phyloP scores from a whole-genome alignment of 2,888 invertebrate species.

The Noctuana brunneofusca region DNA sequence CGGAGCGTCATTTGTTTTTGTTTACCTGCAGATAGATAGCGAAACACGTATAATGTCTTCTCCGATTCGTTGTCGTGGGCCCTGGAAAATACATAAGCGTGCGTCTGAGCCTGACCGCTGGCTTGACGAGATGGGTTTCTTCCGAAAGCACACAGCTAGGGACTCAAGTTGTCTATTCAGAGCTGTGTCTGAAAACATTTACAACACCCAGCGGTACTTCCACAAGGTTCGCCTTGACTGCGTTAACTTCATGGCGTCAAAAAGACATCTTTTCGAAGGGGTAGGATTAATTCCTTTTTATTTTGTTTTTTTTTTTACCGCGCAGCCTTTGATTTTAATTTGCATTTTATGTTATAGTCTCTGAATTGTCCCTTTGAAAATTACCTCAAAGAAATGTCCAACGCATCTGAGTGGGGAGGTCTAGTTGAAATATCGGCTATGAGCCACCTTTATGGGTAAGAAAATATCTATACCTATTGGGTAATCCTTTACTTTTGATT shows the following conservation, averaged over 20 bases:
- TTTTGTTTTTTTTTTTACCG: constrained; percentile 35
- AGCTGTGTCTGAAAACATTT: constrained; percentile 93
- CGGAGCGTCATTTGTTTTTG: constrained; percentile 77
- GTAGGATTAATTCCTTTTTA: constrained; percentile 61
- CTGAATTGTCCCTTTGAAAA: constrained; percentile 85
- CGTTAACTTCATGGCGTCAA: constrained; percentile 87
- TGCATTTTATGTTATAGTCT: constrained; percentile 76
- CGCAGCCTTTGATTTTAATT: not conserved
- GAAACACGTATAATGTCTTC: constrained; percentile 66
- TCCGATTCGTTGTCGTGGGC: constrained; percentile 74
- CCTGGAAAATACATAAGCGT: constrained; percentile 77
- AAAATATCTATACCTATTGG: constrained; percentile 22
- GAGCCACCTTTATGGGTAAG: constrained; percentile 87
- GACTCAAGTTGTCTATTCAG: constrained; percentile 95
- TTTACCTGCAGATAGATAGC: constrained; percentile 78
- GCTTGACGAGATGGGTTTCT: constrained; percentile 90
- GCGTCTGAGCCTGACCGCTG: constrained; percentile 86
- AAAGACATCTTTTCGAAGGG: constrained; percentile 85
- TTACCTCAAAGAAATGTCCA: constrained; percentile 87
- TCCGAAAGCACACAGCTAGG: constrained; percentile 93
- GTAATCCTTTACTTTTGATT: not conserved
- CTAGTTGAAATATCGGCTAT: constrained; percentile 87
- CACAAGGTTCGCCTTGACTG: constrained; percentile 88
- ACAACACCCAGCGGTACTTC: constrained; percentile 87
- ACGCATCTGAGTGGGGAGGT: constrained; percentile 87